phyloP scores from a whole-genome alignment of 35 echinoderm and acorn worm species.

The Apostichopus japonicus region DNA sequence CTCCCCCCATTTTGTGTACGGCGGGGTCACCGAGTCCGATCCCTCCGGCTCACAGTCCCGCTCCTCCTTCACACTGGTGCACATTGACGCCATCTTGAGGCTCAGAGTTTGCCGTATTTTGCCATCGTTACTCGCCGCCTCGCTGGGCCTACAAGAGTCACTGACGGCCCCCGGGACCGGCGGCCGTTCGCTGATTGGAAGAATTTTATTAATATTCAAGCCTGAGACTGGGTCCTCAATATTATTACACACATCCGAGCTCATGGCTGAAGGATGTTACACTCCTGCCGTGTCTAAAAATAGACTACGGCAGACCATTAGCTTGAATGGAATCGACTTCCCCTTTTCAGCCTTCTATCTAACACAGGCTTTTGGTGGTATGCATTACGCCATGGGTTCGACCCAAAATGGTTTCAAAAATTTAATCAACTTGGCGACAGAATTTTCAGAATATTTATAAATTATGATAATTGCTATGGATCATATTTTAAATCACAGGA shows the following conservation, averaged over 20 bases:
- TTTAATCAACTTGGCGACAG: too few relatives aligned
- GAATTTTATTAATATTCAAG: constrained; percentile 64
- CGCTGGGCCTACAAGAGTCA: constrained; percentile 53
- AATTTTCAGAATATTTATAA: too few relatives aligned
- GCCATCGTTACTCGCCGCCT: constrained; percentile 40
- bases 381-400: not conserved
- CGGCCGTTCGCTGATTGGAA: constrained; percentile 79
- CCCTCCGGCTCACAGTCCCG: constrained; percentile 85
- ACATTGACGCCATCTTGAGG: constrained; percentile 29
- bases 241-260: constrained; percentile 76
- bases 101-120: constrained; percentile 21
- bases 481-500: not conserved
- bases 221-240: constrained; percentile 58
- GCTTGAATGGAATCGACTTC: not conserved
- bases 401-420: too few relatives aligned
- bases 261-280: constrained; percentile 69
- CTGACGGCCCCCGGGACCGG: constrained; percentile 93
- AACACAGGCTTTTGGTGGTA: not conserved
- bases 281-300: constrained; percentile 24
- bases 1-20: constrained; percentile 94
- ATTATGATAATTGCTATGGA: too few relatives aligned
- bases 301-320: constrained; percentile 41
- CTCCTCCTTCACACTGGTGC: not conserved
- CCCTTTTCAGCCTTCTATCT: not conserved
- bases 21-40: constrained; percentile 83